Base-by-base conservation (phyloP, 2,888 invertebrate species). In the Dysmachus trigonus region DNA sequence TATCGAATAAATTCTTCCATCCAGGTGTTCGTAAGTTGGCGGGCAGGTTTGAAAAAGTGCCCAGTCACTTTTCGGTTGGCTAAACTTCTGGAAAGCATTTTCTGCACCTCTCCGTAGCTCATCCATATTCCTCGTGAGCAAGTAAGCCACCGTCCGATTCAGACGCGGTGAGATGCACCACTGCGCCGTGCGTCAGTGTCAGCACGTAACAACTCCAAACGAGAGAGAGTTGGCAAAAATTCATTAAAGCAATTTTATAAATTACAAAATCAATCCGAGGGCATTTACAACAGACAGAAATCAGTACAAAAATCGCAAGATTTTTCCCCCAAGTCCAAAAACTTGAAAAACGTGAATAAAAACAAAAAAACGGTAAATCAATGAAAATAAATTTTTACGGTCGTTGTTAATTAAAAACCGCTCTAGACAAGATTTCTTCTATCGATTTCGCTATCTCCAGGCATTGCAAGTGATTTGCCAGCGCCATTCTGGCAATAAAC, bases 41-140 rank as follows among this genome's bases (percentile, higher is more conserved):
- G 62, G 62, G 2, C 62, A 18, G 62, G 33, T 18, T 41, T 22
- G 27, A 13, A 76, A 31, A 76, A 33, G 22, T 22, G 38, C 35
- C n/a, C 35, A 76, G 76, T 76, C 38, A 33, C 33, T 76, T 38
- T 76, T 76, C 76, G 38, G 76, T 38, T 38, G 76, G 76, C 38
- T 76, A 76, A 33, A 76, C 76, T 76, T 76, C 76, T 76, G 76
- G 33, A 62, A 62, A 62, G 13, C 22, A 62, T 62, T 62, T 62
- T 22, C 62, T n/a, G 13, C 47, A 51, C 53, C 53, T 27, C 22
- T 8, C 47, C 47, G 15, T 6, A 5, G 62, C 62, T 62, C 62
- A 22, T 62, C 62, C 62, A 62, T 62, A 27, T 27, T 62, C 62
- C 62, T 27, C 62, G 27, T 22, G 18, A 62, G 10, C 62, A 62